Conservation (phyloP, 2,113 vertebrate species). For the Seriola quinqueradiata region DNA sequence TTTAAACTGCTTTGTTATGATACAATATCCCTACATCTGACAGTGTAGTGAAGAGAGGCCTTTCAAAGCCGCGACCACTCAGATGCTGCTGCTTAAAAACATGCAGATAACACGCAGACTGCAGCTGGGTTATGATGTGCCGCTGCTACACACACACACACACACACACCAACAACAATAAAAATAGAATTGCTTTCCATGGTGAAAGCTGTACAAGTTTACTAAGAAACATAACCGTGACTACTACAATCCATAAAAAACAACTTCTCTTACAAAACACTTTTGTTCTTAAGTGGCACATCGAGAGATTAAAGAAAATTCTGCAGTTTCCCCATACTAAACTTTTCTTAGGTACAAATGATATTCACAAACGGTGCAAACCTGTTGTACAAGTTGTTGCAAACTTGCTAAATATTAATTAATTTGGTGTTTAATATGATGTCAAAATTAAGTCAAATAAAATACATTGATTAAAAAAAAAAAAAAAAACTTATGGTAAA, state of each 20-base stretch:
- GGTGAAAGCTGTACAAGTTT: background rate
- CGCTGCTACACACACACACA: background rate
- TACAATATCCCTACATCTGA: conserved; percentile 30
- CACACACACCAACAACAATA: background rate
- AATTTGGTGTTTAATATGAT: background rate
- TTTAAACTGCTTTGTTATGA: conserved; percentile 57
- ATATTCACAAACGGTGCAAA: background rate
- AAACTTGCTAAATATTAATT: background rate
- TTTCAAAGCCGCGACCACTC: conserved; percentile 43
- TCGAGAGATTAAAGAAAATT: background rate
- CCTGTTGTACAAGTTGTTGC: background rate
- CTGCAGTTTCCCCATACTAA: background rate
- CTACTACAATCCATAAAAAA: background rate
- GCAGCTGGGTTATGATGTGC: conserved; percentile 28
- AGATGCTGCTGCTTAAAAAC: conserved; percentile 42
- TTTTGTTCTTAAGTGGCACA: background rate
- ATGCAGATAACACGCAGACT: conserved; percentile 33
- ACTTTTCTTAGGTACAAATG: background rate
- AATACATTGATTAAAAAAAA: background rate
- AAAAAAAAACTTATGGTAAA: background rate
- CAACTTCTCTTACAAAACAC: no score
- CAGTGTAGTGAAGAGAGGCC: background rate
- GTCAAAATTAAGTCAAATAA: background rate
- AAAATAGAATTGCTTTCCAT: background rate
- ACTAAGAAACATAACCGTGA: background rate